Evolutionary conservation across 2,797 vertebrate species (phyloP).

Genomic region (Bovichtus diacanthus): DNA sequence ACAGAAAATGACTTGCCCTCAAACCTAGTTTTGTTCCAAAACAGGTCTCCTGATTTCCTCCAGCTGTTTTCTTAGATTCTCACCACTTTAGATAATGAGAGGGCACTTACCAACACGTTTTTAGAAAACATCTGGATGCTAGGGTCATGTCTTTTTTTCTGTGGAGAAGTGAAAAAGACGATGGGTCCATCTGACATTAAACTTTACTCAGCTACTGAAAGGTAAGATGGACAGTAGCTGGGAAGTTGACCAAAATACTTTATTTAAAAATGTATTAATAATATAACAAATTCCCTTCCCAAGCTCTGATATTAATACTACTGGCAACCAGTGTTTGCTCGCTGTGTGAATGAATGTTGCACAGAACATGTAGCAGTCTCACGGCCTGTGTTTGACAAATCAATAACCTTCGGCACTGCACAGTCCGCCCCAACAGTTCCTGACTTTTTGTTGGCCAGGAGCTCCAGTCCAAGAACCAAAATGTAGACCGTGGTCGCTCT

Average conservation of each 20-base stretch:
- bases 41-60: slow-evolving; percentile 27
- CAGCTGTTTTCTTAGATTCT: slow-evolving; percentile 51
- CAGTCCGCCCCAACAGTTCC: neutral
- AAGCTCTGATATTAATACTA: neutral
- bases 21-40: slow-evolving; percentile 40
- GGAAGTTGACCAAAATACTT: neutral
- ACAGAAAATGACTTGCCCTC: neutral
- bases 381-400: neutral
- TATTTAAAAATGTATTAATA: neutral
- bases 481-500: neutral
- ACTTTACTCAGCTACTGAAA: neutral
- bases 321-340: neutral
- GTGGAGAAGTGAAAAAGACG: neutral
- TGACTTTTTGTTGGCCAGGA: too few species aligned
- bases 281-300: neutral
- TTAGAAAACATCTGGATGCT: slow-evolving; percentile 52
- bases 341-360: neutral
- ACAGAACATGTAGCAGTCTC: neutral
- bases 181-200: neutral
- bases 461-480: neutral
- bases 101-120: slow-evolving; percentile 39
- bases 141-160: slow-evolving; percentile 18
- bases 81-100: slow-evolving; percentile 56
- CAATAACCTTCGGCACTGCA: neutral
- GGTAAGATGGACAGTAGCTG: neutral